A percentile compares a stretch with the other conserved stretches of the same genome.
phyloP scores from a whole-genome alignment of 2,888 invertebrate species.

The Seira ritae region DNA sequence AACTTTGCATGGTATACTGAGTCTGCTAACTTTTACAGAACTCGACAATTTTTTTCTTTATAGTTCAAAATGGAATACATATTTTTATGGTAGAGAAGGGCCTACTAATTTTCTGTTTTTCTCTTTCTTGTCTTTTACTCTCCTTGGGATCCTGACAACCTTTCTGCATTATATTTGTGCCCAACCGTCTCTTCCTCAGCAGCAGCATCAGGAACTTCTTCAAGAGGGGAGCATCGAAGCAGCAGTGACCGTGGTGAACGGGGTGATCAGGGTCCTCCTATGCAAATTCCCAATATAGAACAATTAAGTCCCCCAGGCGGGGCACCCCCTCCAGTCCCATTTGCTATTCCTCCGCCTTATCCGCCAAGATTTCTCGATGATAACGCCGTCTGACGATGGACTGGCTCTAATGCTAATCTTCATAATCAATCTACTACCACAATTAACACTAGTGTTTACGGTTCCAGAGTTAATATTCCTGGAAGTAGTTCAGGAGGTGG shows the following conservation, averaged over 20 bases:
- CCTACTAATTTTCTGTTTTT: constrained; percentile 1
- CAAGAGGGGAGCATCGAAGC: constrained; percentile 79
- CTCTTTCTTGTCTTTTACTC: neutral
- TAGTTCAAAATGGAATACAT: too few relatives aligned
- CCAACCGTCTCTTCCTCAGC: constrained; percentile 23
- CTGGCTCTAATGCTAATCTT: constrained; percentile 59
- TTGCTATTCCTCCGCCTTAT: constrained; percentile 85
- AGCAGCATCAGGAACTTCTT: constrained; percentile 92
- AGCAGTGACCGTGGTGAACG: constrained; percentile 61
- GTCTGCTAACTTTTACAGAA: neutral
- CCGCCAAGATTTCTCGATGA: constrained; percentile 85
- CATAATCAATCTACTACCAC: constrained; percentile 61
- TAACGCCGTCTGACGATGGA: constrained; percentile 88
- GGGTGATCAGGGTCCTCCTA: constrained; percentile 58
- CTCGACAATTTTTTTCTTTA: too few relatives aligned
- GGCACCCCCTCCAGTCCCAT: constrained; percentile 79
- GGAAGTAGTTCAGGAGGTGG: constrained; percentile 48
- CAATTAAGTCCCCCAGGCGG: constrained; percentile 78
- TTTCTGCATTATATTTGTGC: neutral
- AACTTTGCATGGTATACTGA: neutral
- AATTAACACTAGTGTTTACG: constrained; percentile 60
- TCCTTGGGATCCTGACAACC: neutral
- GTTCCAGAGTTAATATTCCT: constrained; percentile 53
- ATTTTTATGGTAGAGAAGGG: neutral
- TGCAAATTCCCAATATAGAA: constrained; percentile 62